These are phyloP conservation scores for Hydroisotoma schaefferi DNA, from an alignment of 2,888 invertebrate genomes.

Conservation along the genomic window DNA sequence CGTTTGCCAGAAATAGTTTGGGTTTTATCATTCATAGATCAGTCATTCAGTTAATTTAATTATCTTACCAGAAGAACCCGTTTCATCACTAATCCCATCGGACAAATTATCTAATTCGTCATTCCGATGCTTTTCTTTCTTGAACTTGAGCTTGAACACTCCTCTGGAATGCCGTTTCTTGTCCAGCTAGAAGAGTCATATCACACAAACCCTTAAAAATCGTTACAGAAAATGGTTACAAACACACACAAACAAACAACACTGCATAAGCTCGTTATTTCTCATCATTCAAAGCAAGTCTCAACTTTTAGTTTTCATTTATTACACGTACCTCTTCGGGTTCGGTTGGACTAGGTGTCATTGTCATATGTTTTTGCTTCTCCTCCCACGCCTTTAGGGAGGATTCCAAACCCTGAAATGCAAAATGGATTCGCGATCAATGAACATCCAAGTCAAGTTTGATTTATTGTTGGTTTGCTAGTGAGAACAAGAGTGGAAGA, in stretches of 20 bases:
- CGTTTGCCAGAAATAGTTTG: not conserved
- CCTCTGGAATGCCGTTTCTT: conserved; percentile 47
- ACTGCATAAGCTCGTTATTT: conserved; percentile 5
- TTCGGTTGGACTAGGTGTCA: conserved; percentile 41
- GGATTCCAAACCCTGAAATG: conserved; percentile 70
- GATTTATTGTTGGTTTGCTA: not conserved
- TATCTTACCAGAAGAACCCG: conserved; percentile 41
- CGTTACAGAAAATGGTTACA: conserved; percentile 20
- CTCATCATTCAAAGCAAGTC: not conserved
- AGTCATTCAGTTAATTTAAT: too few relatives aligned
- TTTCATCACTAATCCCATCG: conserved; percentile 47
- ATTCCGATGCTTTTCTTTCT: conserved; percentile 29
- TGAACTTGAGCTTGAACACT: conserved; percentile 41
- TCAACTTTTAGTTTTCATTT: too few relatives aligned
- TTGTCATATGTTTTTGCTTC: conserved; percentile 59
- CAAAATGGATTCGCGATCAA: not conserved
- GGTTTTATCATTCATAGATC: not conserved
- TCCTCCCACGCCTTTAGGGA: conserved; percentile 85
- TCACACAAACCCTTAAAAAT: conserved; percentile 42
- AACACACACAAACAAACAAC: conserved; percentile 14
- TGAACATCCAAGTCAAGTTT: too few relatives aligned
- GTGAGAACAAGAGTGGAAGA: not conserved
- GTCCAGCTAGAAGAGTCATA: conserved; percentile 43
- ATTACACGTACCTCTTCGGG: conserved; percentile 43
- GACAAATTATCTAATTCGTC: conserved; percentile 39